phyloP scores from a whole-genome alignment of 2,113 vertebrate species.

The Ailurus styani region DNA sequence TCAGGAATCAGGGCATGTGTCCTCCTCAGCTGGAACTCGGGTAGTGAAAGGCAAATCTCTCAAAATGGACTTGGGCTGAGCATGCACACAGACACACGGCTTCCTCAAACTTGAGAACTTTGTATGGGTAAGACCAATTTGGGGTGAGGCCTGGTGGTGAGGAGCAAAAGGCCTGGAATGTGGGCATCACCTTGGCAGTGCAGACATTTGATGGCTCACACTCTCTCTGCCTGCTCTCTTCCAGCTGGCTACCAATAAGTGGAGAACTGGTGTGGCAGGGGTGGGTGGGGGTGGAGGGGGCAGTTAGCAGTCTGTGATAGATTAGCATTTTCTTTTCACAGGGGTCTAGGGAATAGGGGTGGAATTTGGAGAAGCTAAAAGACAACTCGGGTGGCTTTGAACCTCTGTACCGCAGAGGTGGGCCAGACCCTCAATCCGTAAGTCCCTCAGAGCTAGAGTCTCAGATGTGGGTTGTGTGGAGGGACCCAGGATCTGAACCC shows the following conservation, averaged over 20 bases:
- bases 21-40: not conserved
- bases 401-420: not conserved
- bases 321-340: not conserved
- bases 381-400: not conserved
- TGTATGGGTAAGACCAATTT: not conserved
- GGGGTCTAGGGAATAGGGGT: not conserved
- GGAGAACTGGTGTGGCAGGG: rapidly evolving
- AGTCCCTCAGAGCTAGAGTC: not conserved
- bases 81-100: not conserved
- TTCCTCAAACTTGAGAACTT: not conserved
- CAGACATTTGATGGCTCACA: not conserved
- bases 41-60: not conserved
- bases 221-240: not conserved
- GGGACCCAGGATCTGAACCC: not conserved
- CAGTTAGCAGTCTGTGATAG: not conserved
- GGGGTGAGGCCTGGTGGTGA: not conserved
- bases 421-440: not conserved
- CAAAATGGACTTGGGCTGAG: not conserved
- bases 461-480: not conserved
- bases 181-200: rapidly evolving
- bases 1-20: not conserved
- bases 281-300: rapidly evolving
- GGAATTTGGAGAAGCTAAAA: not conserved
- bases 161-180: not conserved
- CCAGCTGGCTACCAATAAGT: not conserved